Base-by-base conservation (phyloP, 2,888 invertebrate genomes). In the Leptothorax acervorum region DNA sequence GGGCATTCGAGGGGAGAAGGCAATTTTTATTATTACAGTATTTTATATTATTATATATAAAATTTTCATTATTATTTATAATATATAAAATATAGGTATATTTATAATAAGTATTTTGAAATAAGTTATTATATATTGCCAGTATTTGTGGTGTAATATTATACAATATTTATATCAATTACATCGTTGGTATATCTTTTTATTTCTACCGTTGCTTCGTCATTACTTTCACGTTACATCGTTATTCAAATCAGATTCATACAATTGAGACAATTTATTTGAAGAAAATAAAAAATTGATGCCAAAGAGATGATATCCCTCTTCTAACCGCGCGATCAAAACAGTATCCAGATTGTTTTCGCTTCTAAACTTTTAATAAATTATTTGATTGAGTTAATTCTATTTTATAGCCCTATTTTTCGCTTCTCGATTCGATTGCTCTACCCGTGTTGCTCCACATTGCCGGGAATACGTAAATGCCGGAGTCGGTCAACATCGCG, bases 401-500 rank as follows among this genome's bases (percentile, higher is more conserved):
- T 57, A 15, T 15, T 15, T 15, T 48, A 48, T 11, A 48, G 12
- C 42, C 18, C 6, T 9, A 5, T 42, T 18, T 42, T 57, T 8
- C 28, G 28, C 23, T 65, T 75, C 23, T 63, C 65, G 35, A n/a
- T 15, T 63, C 35, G 12, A 62, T 5, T 35, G 48, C 48, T 75
- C 42, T 63, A 42, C 23, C 39, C 45, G 35, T 35, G n/a, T 35
- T 35, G 23, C 23, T 62, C n/a, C 45, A 15, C 48, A 23, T 75
- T 3, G 23, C 75, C 63, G 45, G n/a, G 45, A 62, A 62, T 62
- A 60, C 63, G 8, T 48, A 68, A 35, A 65, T 53, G 28, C 39
- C 9, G 12, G 68, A 23, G 31, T 45, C 42, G 73, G 18, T 79
- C 53, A 42, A 79, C 71, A 57, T 70, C 42, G 57, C 42, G 23